Conservation (phyloP, 2,113 vertebrate species). For the Hiodon alosoides region DNA sequence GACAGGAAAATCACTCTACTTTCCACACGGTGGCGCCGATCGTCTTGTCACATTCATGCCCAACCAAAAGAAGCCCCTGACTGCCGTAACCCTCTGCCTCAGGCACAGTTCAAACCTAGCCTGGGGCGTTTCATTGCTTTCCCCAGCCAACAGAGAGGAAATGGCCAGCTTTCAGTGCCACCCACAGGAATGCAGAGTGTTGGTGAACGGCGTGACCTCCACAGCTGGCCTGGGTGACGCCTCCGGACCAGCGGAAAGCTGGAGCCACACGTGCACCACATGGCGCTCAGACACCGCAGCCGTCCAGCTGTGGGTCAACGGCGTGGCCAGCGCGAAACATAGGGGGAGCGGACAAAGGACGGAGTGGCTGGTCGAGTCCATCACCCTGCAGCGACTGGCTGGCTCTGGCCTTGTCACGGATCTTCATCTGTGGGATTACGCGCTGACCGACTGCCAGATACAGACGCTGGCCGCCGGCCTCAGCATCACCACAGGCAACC, state of each 20-base stretch:
- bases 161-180: background rate
- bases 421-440: conserved; percentile 3
- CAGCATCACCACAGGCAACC: background rate
- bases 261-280: conserved; percentile 1
- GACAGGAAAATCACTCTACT: conserved; percentile 2
- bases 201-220: background rate
- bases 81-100: conserved; percentile 2
- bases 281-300: background rate
- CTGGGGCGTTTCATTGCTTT: background rate
- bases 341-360: background rate
- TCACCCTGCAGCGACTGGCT: background rate
- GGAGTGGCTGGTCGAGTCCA: no score
- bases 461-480: background rate
- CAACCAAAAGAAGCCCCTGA: background rate
- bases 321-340: background rate
- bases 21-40: background rate
- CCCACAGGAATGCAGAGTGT: background rate
- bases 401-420: conserved; percentile 9
- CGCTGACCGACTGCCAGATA: background rate
- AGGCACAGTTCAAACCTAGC: background rate
- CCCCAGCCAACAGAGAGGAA: background rate
- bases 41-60: background rate
- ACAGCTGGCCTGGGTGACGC: background rate
- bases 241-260: background rate
- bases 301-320: conserved; percentile 2